Percentiles rank a stretch among this genome's conserved stretches.
Conservation (phyloP, 2,888 invertebrate species). For the Prosapia bicincta region DNA sequence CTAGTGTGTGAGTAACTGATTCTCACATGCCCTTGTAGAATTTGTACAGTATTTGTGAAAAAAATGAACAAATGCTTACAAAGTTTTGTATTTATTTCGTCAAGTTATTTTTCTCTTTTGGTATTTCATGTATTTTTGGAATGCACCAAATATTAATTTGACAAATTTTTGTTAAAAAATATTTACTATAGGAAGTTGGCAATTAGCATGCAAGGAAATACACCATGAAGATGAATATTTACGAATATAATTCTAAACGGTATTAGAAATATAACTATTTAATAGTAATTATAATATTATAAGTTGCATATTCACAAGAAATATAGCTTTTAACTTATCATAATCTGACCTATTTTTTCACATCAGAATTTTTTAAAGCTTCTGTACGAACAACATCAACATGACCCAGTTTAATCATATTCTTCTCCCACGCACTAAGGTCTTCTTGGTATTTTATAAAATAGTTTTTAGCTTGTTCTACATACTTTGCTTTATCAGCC, state of each 20-base stretch:
- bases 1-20: no score
- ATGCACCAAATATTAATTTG: no score
- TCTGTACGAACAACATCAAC: slow-evolving; percentile 53
- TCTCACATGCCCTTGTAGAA: no score
- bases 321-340: background rate
- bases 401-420: slow-evolving; percentile 67
- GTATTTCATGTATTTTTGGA: no score
- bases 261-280: background rate
- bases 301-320: background rate
- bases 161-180: no score
- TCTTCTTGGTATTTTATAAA: slow-evolving; percentile 59
- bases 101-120: no score
- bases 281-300: background rate
- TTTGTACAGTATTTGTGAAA: no score
- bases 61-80: no score
- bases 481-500: slow-evolving; percentile 55
- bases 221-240: no score
- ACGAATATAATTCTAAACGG: background rate
- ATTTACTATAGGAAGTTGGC: no score
- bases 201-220: no score
- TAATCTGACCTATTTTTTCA: slow-evolving; percentile 13
- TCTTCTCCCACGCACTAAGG: slow-evolving; percentile 64
- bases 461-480: slow-evolving; percentile 52
- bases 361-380: background rate
- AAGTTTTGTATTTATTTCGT: no score